Evolutionary conservation across 2,797 vertebrate species (phyloP).

Genomic region (Phoebastria nigripes): DNA sequence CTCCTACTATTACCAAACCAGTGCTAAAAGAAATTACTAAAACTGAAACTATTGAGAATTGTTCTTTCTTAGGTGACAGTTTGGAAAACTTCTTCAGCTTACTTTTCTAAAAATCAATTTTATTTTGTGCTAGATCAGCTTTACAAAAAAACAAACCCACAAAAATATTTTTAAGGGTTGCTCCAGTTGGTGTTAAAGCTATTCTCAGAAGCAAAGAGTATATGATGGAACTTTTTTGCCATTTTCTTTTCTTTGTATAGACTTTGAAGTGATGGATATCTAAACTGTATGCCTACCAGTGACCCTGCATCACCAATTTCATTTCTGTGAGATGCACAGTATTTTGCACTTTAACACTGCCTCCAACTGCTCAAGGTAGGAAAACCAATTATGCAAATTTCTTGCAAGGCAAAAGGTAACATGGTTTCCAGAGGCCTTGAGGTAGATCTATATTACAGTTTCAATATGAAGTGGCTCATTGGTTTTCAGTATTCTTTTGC

Average conservation of each 20-base stretch:
- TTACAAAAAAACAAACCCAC: background rate
- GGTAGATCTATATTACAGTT: background rate
- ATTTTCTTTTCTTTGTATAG: background rate
- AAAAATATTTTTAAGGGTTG: background rate
- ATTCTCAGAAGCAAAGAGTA: background rate
- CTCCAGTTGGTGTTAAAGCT: background rate
- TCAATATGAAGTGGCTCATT: background rate
- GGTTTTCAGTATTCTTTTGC: background rate
- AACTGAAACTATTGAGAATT: background rate
- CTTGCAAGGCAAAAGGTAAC: background rate
- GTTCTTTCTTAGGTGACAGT: background rate
- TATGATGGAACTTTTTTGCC: background rate
- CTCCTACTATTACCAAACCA: background rate
- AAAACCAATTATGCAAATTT: background rate
- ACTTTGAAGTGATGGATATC: background rate
- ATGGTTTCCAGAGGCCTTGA: background rate
- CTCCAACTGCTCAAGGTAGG: background rate
- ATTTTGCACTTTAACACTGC: background rate
- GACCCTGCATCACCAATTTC: rapidly evolving
- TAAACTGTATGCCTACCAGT: background rate
- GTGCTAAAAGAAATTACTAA: background rate
- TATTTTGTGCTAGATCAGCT: background rate
- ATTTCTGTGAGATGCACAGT: background rate
- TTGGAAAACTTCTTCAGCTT: background rate
- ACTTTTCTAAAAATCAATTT: background rate